These are phyloP conservation scores for Pteria penguin DNA, from an alignment of 2,888 invertebrate species.

Conservation along the genomic window DNA sequence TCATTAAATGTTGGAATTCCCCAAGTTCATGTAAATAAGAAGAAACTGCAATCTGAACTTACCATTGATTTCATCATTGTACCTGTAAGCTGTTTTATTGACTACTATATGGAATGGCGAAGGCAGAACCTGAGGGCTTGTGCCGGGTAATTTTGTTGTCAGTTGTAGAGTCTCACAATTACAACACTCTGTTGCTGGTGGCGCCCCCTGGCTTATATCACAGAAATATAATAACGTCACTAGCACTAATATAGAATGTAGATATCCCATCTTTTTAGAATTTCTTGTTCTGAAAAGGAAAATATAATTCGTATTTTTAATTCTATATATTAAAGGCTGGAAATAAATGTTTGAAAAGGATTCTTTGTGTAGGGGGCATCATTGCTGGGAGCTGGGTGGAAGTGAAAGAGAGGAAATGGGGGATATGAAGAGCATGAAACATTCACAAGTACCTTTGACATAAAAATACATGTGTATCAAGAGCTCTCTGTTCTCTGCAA, in stretches of 20 bases:
- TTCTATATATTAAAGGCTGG: too few species aligned
- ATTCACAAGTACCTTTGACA: too few species aligned
- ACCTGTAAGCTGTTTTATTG: conserved; percentile 37
- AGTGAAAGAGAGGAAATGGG: too few species aligned
- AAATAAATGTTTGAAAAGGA: too few species aligned
- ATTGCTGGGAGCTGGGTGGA: too few species aligned
- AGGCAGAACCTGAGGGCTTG: conserved; percentile 62
- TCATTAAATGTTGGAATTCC: too few species aligned
- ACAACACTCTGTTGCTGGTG: conserved; percentile 25
- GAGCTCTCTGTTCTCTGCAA: too few species aligned
- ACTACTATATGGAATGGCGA: conserved; percentile 68
- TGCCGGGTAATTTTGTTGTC: conserved; percentile 1
- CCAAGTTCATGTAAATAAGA: too few species aligned
- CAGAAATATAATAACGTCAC: conserved; percentile 7
- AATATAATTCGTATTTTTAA: neutral
- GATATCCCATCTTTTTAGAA: neutral
- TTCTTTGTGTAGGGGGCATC: too few species aligned
- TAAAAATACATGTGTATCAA: too few species aligned
- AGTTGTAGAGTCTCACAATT: conserved; percentile 19
- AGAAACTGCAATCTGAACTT: too few species aligned
- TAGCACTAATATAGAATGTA: neutral
- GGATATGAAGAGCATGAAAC: too few species aligned
- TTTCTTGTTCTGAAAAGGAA: neutral
- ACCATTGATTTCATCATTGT: conserved; percentile 51
- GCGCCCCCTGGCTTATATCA: neutral